Conservation (phyloP, 2,113 vertebrate species). For the Pyrgilauda ruficollis region DNA sequence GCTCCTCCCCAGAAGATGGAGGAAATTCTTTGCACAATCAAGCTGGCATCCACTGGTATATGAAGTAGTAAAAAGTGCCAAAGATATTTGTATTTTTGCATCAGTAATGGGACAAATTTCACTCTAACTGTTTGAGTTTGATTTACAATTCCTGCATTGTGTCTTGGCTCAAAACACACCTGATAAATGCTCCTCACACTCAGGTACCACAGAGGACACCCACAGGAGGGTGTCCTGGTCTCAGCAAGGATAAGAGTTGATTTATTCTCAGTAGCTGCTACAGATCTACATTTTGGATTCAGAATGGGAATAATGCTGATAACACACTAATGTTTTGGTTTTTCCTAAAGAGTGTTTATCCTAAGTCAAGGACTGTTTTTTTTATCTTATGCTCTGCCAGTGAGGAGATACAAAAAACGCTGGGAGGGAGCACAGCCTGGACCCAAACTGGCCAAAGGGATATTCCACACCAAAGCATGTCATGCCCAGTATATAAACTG, state of each 20-base stretch:
- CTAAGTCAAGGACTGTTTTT: background rate
- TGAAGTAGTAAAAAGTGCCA: accelerated
- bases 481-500: background rate
- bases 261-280: background rate
- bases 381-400: background rate
- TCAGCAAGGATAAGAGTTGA: background rate
- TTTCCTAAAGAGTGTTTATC: background rate
- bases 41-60: background rate
- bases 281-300: background rate
- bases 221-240: background rate
- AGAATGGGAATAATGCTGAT: background rate
- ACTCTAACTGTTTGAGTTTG: background rate
- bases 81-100: background rate
- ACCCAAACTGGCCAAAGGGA: background rate
- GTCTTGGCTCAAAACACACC: background rate
- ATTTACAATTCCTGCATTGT: background rate
- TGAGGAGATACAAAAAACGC: background rate
- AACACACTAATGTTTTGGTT: background rate
- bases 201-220: background rate
- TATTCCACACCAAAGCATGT: background rate
- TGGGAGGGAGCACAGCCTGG: background rate
- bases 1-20: background rate
- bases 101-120: background rate
- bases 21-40: background rate
- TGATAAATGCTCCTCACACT: background rate